These are phyloP conservation scores for Tanytarsus gracilentus DNA, from an alignment of 2,888 invertebrate genomes.

Conservation along the genomic window DNA sequence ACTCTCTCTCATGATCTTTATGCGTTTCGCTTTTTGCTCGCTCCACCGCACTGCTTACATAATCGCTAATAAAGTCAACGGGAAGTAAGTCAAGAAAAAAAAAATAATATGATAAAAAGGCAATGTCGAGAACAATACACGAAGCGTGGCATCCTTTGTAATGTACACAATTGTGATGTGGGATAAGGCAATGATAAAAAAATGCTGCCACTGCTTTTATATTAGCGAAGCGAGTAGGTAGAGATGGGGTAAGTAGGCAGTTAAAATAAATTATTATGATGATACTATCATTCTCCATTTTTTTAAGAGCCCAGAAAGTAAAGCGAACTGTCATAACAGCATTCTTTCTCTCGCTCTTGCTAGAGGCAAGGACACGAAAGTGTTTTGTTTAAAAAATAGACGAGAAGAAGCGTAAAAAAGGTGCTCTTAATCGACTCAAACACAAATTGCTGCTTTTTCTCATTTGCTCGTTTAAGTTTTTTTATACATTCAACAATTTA, in stretches of 20 bases:
- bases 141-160: neutral
- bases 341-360: neutral
- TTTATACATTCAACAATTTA: neutral
- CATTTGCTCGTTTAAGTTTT: neutral
- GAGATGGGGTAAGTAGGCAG: neutral
- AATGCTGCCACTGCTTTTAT: too few species aligned
- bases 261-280: conserved; percentile 22
- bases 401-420: neutral
- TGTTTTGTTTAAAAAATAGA: too few species aligned
- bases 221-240: too few species aligned
- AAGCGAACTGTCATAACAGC: neutral
- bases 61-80: conserved; percentile 20
- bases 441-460: conserved; percentile 20
- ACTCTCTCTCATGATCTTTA: neutral
- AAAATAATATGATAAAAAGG: neutral
- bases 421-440: conserved; percentile 19
- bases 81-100: neutral
- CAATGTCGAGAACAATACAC: neutral
- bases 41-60: neutral
- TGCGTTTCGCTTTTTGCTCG: neutral
- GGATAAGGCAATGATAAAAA: too few species aligned
- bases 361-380: neutral
- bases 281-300: neutral
- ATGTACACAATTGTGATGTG: neutral
- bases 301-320: neutral